Evolutionary conservation across 2,888 invertebrate species (phyloP).

Genomic region (Cosmopolites sordidus): DNA sequence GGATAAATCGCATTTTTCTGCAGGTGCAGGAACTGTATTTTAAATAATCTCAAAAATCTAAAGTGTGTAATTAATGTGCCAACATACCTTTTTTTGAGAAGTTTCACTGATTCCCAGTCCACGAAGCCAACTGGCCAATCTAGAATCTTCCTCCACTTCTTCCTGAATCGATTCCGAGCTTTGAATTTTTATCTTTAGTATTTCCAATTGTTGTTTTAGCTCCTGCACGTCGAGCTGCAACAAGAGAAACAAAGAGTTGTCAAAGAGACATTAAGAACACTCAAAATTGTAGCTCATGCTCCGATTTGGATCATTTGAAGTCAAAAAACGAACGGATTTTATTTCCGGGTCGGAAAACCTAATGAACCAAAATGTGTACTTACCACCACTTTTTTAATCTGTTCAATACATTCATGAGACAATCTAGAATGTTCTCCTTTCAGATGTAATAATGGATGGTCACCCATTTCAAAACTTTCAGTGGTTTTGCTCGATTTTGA

Average conservation of each 20-base stretch:
- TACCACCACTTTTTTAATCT: constrained; percentile 66
- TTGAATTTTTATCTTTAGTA: constrained; percentile 5
- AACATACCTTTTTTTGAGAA: constrained; percentile 56
- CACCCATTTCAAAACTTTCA: constrained; percentile 37
- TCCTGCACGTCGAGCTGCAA: constrained; percentile 3
- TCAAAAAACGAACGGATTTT: too few relatives aligned
- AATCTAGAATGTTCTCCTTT: constrained; percentile 39
- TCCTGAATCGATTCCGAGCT: constrained; percentile 32
- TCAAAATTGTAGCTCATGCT: too few relatives aligned
- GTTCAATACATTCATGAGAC: constrained; percentile 70
- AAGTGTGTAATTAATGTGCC: too few relatives aligned
- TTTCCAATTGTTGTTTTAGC: constrained; percentile 12
- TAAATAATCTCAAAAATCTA: too few relatives aligned
- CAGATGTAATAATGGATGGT: constrained; percentile 36
- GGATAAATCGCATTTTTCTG: too few relatives aligned
- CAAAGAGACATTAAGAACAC: too few relatives aligned
- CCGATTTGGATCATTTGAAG: too few relatives aligned
- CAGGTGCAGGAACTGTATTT: too few relatives aligned
- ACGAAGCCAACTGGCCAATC: constrained; percentile 68
- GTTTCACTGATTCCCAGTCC: constrained; percentile 64
- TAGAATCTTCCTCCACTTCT: constrained; percentile 50
- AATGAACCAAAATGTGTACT: constrained; percentile 45
- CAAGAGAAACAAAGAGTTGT: too few relatives aligned
- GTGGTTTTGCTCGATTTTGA: constrained; percentile 54
- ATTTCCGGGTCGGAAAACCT: too few relatives aligned